Percentiles rank a stretch among this genome's conserved stretches.
Evolutionary conservation across 2,113 vertebrate genomes (phyloP).

Genomic region (Chloropsis hardwickii): DNA sequence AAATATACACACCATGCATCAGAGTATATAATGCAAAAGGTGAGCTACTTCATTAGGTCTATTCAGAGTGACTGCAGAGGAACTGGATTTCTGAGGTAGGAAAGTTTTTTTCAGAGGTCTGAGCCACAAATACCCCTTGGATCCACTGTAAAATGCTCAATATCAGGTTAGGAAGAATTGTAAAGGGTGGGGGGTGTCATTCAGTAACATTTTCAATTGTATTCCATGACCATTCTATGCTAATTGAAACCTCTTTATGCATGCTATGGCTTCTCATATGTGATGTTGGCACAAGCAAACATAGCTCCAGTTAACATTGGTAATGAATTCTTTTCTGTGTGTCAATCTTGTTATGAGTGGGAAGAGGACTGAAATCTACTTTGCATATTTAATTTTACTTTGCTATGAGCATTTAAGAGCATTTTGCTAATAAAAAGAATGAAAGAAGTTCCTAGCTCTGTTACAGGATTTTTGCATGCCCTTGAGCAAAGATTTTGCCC

Average conservation of each 20-base stretch:
- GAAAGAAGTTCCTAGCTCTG: not conserved
- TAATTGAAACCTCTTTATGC: not conserved
- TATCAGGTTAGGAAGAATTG: not conserved
- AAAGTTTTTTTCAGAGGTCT: slow-evolving; percentile 43
- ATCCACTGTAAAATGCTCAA: not conserved
- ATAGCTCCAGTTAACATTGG: not conserved
- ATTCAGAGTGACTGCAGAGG: slow-evolving; percentile 54
- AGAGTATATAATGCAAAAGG: slow-evolving; percentile 46
- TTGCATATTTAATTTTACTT: not conserved
- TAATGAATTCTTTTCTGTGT: not conserved
- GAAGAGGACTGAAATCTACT: not conserved
- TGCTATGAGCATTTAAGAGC: not conserved
- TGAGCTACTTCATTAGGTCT: slow-evolving; percentile 54
- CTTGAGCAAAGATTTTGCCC: not conserved
- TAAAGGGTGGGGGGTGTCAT: not conserved
- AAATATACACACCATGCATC: slow-evolving; percentile 36
- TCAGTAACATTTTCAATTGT: not conserved
- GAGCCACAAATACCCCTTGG: not conserved
- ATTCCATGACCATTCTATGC: not conserved
- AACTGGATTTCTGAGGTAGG: slow-evolving; percentile 59
- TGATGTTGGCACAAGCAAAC: not conserved
- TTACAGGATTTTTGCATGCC: not conserved
- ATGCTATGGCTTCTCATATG: not conserved
- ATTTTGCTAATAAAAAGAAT: not conserved
- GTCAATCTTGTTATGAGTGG: not conserved